Base-by-base conservation (phyloP, 2,797 vertebrate species). In the Aselliscus stoliczkanus region DNA sequence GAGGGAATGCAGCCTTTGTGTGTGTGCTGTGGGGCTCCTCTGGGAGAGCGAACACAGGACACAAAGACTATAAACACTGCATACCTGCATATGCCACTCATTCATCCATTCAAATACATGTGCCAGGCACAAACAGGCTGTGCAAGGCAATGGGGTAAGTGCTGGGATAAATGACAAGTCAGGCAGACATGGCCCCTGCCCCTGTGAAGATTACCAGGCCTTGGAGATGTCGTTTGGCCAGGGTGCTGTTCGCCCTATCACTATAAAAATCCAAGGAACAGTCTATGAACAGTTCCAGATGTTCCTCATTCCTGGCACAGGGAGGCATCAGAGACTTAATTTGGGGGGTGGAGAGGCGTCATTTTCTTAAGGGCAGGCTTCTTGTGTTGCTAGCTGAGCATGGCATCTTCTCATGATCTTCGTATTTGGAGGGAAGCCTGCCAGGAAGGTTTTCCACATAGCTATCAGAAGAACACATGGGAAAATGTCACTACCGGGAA, bases 361-460 rank as follows among this genome's bases (percentile, higher is more conserved):
- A 3, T 85, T 69, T 88, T 96, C 54, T 77, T 93, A 10, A 94
- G 81, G 76, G 76, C 91, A 89, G 93, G 62, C 96, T 95, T 87
- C 72, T 58, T 79, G 93, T 72, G 95, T 85, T 37, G 94, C 81
- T 84, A 69, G 67, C 92, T 93, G 92, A 86, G 84, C 86, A 76
- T 62, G 82, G 70, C 87, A 93, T 21, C 56, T 83, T 96, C 75
- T 79, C 67, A 9, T 90, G 95, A 72, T 97, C 96, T 96, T 87
- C 81, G 94, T 95, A 39, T 76, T 50, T 75, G 52, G 77, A 73
- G n/a, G 34, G 84, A 97, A n/a, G 58, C 72, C 89, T 62, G 65
- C 93, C 96, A 88, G 75, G 94, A 93, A 73, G 93, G 77, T 93
- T 97, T 94, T 95, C 47, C 94, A 88, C 69, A 88, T 44, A 89